Conservation (phyloP, 2,113 vertebrate genomes). For the Neogobius melanostomus region DNA sequence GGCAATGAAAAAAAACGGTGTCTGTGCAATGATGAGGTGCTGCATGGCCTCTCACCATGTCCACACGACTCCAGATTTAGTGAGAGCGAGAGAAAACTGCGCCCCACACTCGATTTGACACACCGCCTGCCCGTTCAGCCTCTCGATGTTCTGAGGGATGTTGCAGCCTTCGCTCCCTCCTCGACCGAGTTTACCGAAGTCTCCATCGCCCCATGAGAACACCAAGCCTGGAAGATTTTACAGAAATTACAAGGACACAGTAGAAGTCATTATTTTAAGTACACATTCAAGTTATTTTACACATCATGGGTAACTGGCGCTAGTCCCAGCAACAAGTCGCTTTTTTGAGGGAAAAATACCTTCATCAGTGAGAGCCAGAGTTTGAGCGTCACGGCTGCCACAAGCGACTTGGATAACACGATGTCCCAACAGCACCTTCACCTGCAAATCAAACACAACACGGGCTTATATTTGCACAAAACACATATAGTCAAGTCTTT, state of each 20-base stretch:
- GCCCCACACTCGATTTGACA: constrained; percentile 98
- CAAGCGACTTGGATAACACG: constrained; percentile 96
- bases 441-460: constrained; percentile 70
- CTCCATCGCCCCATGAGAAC: constrained; percentile 98
- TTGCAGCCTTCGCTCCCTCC: constrained; percentile 99
- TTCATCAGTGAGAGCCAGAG: constrained; percentile 95
- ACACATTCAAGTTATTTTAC: too few species aligned
- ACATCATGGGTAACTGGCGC: too few species aligned
- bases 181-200: constrained; percentile 96
- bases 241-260: background rate
- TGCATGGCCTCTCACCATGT: constrained; percentile 83
- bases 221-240: constrained; percentile 82
- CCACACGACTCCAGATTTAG: constrained; percentile 98
- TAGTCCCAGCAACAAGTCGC: too few species aligned
- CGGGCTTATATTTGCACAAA: background rate
- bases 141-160: constrained; percentile 97
- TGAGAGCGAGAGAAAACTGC: constrained; percentile 95
- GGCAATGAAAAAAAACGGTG: background rate
- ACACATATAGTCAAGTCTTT: background rate
- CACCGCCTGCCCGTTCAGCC: constrained; percentile 92
- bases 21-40: background rate
- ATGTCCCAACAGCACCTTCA: constrained; percentile 95
- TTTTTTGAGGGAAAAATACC: constrained; percentile 68
- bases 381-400: constrained; percentile 96
- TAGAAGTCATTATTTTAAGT: too few species aligned